phyloP scores from a whole-genome alignment of 2,797 vertebrate genomes.

The Craterocephalus amniculus region DNA sequence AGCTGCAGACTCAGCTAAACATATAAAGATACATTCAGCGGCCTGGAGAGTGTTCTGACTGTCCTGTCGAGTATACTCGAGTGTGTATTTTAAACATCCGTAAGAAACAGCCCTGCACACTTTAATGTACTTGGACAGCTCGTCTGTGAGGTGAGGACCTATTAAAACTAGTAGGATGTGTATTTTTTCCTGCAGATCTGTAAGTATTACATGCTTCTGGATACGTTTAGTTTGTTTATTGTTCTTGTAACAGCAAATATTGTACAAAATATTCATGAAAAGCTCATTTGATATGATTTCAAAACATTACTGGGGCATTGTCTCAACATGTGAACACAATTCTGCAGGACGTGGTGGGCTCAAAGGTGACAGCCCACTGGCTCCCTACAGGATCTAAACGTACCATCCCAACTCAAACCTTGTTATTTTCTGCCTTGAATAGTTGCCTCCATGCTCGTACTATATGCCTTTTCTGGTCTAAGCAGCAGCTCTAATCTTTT shows the following conservation, averaged over 20 bases:
- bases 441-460: slow-evolving; percentile 17
- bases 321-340: slow-evolving; percentile 23
- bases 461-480: slow-evolving; percentile 14
- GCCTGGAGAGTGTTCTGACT: slow-evolving; percentile 1
- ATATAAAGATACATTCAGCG: slow-evolving; percentile 40
- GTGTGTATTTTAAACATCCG: background rate
- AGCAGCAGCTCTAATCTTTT: slow-evolving; percentile 29
- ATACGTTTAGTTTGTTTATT: background rate
- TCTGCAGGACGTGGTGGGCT: slow-evolving; percentile 8
- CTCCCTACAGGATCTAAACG: slow-evolving; percentile 19
- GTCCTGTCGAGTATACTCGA: background rate
- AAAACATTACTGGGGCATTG: background rate
- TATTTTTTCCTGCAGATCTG: too few species aligned
- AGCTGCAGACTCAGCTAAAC: slow-evolving; percentile 55
- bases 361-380: background rate
- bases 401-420: slow-evolving; percentile 1
- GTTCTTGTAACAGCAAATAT: background rate
- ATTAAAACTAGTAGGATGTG: background rate
- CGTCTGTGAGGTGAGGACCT: background rate
- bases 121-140: too few species aligned
- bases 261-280: background rate
- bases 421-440: slow-evolving; percentile 32
- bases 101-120: background rate
- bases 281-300: background rate
- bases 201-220: background rate